These are phyloP conservation scores for Drosophila lacertosa DNA, from an alignment of 1,140 invertebrate genomes.

Conservation along the genomic window DNA sequence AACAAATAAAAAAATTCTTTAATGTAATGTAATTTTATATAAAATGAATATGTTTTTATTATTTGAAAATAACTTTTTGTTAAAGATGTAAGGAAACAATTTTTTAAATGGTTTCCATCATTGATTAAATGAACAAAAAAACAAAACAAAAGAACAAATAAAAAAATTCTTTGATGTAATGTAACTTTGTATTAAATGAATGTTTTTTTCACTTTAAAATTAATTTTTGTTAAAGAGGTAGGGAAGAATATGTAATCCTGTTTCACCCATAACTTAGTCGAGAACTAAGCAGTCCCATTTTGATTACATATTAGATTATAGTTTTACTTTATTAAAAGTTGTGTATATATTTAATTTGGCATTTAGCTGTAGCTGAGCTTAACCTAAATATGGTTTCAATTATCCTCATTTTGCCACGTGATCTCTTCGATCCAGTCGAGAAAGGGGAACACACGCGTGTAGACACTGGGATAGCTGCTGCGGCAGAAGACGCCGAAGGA, in stretches of 20 bases:
- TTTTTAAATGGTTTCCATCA: too few relatives aligned
- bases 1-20: conserved; percentile 17
- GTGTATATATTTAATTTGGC: background rate
- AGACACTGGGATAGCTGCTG: conserved; percentile 84
- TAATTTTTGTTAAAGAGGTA: too few relatives aligned
- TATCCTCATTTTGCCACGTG: conserved; percentile 63
- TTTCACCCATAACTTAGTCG: background rate
- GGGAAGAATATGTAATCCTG: too few relatives aligned
- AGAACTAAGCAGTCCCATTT: background rate
- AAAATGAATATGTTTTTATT: conserved; percentile 38
- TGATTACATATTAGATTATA: background rate
- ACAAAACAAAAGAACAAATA: conserved; percentile 13
- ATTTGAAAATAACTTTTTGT: too few relatives aligned
- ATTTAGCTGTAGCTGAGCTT: background rate
- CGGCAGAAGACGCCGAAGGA: conserved; percentile 83
- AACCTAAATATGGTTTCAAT: conserved; percentile 1
- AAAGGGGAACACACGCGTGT: conserved; percentile 84
- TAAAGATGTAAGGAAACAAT: too few relatives aligned
- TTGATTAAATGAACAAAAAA: conserved; percentile 10
- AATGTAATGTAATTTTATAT: conserved; percentile 33
- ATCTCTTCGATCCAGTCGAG: conserved; percentile 85
- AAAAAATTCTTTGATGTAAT: conserved; percentile 23
- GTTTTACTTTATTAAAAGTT: background rate
- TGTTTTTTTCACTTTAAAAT: too few relatives aligned
- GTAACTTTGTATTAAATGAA: conserved; percentile 37